A percentile compares a stretch with the other conserved stretches of the same genome.
Conservation (phyloP, 2,888 invertebrate genomes). For the Machimus atricapillus region DNA sequence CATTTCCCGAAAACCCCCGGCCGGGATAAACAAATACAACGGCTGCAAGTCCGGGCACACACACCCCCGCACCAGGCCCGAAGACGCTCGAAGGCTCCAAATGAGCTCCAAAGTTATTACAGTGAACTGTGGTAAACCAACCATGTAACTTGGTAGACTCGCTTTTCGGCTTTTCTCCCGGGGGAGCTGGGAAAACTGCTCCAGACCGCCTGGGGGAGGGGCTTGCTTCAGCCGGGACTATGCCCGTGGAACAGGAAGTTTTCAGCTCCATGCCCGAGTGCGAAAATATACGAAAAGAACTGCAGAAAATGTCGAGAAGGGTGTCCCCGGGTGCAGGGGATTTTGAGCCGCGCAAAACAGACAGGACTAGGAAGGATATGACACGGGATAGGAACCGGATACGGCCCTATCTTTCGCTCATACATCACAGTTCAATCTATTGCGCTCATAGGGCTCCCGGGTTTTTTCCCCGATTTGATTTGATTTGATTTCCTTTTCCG, state of each 20-base stretch:
- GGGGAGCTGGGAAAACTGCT: not conserved
- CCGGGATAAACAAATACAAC: not conserved
- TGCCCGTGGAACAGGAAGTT: not conserved
- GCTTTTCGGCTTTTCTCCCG: constrained; percentile 28
- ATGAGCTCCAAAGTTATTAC: constrained; percentile 28
- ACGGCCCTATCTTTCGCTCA: constrained; percentile 1
- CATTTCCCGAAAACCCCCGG: not conserved
- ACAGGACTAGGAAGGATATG: constrained; percentile 10
- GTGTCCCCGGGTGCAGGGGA: not conserved
- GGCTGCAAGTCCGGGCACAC: not conserved
- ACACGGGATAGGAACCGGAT: constrained; percentile 19
- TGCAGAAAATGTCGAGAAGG: not conserved
- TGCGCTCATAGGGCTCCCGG: not conserved
- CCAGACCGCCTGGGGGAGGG: not conserved
- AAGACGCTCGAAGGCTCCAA: not conserved
- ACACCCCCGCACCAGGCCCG: not conserved
- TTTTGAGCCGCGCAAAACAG: not conserved
- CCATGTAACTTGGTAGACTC: constrained; percentile 26
- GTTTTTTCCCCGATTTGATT: not conserved
- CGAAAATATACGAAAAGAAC: not conserved
- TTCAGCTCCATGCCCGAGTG: not conserved
- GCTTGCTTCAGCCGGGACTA: not conserved
- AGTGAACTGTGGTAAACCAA: constrained; percentile 34
- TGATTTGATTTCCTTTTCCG: constrained; percentile 31
- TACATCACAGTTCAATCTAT: constrained; percentile 17